phyloP scores from a whole-genome alignment of 2,888 invertebrate species.

The Yponomeuta malinellus region DNA sequence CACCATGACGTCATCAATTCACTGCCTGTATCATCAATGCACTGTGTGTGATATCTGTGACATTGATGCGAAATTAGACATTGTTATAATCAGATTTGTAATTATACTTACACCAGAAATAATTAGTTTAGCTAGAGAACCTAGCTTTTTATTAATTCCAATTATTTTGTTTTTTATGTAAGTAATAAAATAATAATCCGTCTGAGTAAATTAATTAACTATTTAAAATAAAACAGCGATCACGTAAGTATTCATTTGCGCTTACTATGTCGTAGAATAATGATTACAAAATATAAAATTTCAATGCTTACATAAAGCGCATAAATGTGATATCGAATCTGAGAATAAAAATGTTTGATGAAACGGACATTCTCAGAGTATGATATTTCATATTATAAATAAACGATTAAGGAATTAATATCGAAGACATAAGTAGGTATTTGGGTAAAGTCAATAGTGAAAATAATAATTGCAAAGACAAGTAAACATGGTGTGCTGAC shows the following conservation, averaged over 20 bases:
- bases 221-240: background rate
- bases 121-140: too few relatives aligned
- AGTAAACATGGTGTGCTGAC: background rate
- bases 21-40: background rate
- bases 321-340: background rate
- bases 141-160: too few relatives aligned
- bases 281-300: background rate
- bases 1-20: background rate
- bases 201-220: background rate
- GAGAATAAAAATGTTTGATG: background rate
- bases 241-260: background rate
- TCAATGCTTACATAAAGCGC: slow-evolving; percentile 1
- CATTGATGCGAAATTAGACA: too few relatives aligned
- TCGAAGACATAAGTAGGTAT: background rate
- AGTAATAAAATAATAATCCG: too few relatives aligned
- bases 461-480: too few relatives aligned
- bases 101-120: too few relatives aligned
- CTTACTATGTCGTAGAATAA: background rate
- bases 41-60: too few relatives aligned
- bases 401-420: background rate
- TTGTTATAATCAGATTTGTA: too few relatives aligned
- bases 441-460: background rate
- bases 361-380: background rate
- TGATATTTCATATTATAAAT: background rate
- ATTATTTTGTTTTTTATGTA: too few relatives aligned